These are phyloP conservation scores for Tapirus indicus DNA, from an alignment of 2,797 vertebrate genomes.

Conservation along the genomic window DNA sequence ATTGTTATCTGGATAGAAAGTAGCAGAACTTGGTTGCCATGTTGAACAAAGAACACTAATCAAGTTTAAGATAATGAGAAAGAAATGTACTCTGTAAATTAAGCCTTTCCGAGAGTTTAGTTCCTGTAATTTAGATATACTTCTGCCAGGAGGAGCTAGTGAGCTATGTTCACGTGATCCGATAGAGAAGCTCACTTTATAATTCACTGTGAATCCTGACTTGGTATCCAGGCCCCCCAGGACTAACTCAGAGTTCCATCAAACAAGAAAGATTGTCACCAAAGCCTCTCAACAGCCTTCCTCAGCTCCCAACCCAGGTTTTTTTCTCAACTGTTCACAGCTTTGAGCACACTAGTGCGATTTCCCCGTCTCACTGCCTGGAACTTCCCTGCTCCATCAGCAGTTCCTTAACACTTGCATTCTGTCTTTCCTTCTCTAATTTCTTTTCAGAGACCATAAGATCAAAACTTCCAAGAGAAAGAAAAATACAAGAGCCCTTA, in stretches of 20 bases:
- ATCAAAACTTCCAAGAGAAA: constrained; percentile 35
- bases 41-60: not conserved
- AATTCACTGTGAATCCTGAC: not conserved
- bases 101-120: not conserved
- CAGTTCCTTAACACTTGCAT: not conserved
- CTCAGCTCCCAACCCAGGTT: not conserved
- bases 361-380: not conserved
- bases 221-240: not conserved
- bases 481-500: not conserved
- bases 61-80: constrained; percentile 23
- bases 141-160: not conserved
- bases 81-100: not conserved
- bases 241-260: not conserved
- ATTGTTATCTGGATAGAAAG: not conserved
- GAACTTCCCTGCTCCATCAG: not conserved
- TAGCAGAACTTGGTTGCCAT: not conserved
- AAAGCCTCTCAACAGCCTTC: not conserved
- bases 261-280: not conserved
- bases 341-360: not conserved
- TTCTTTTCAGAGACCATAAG: not conserved
- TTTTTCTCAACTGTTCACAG: not conserved
- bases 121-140: constrained; percentile 14
- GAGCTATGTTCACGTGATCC: not conserved
- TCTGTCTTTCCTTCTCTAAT: not conserved
- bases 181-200: not conserved